Evolutionary conservation across 2,888 invertebrate genomes (phyloP), one percentile per base, ranked within the genome.

Genomic region (Carterocephalus palaemon): DNA sequence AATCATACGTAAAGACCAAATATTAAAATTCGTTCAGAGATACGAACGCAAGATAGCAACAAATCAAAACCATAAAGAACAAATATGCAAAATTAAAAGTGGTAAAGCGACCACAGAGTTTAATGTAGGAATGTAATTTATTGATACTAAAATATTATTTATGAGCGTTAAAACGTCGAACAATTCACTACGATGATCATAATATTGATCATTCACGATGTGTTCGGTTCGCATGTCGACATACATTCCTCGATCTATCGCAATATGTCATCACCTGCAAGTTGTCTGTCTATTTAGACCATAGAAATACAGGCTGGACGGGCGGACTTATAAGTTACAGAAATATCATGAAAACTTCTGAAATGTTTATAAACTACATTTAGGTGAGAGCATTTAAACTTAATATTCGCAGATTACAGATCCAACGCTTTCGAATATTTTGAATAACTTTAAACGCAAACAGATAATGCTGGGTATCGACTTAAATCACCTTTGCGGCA

Each of bases 201-300:
- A 33, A 19, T 20, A 26, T 34, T 42, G 33, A 33, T 34, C 42
- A 28, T 34, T 42, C 26, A 42, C 33, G 42, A 42, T 42, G 34
- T 42, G 33, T 20, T 20, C 33, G 26, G 34, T 42, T 42, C 26
- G 42, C 42, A 42, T 42, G 42, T 42, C 42, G 42, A 42, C 42
- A 42, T 9, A 41, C 23, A 32, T 40, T 40, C 40, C 15, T 31
- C 8, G 13, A 9, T 19, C 15, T 34, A 42, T 41, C 33, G 42
- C 33, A 42, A 42, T 26, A 32, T 28, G 42, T 19, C 42, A 34
- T 33, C 41, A 7, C 22, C n/a, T 29, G 19, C 10, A 33, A 19
- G 32, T 42, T 42, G 42, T 26, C 41, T 42, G 42, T 26, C 41
- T 42, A 42, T 42, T 42, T 28, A 19, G 32, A 34, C 33, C 33